Evolutionary conservation across 2,797 vertebrate genomes (phyloP), one percentile per base, ranked within the genome.

Genomic region (Syngnathus rostellatus): DNA sequence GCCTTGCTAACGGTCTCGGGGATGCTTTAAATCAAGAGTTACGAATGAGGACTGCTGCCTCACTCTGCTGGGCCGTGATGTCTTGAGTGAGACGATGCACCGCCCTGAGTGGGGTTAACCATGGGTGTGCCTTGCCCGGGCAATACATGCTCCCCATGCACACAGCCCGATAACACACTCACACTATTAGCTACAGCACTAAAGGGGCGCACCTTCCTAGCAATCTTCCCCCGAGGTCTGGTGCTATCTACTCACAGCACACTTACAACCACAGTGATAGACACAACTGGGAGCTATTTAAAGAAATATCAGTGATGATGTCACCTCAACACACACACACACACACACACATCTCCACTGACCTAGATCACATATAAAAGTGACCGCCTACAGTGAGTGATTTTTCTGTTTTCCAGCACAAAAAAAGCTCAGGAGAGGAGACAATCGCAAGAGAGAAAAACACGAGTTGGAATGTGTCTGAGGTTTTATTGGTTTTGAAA

Each of bases 71-170:
- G 80, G 85, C 78, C 82, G 80, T 76, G 73, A 85, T 77, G 85
- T 86, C 79, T 80, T 79, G 80, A 81, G 81, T 51, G 76, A 74
- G 66, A 80, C 82, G 60, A 71, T n/a, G 45, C 81, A 79, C 77
- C 77, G 83, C 85, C 84, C 81, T 84, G 86, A 86, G 85, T 84
- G 86, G 85, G 86, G 87, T 89, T 86, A 88, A 88, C 86, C 86
- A 85, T 80, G 86, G 85, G 87, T 81, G 87, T 86, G 87, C 74
- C 84, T 80, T 38, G 8, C 74, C 75, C 75, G 71, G 12, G 63
- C 77, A 72, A 60, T 78, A 77, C 75, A 51, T 23, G 41, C 2
- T 65, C 51, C 65, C 37, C 50, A 68, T 55, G 23, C 50, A 67
- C 8, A 2, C 40, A 61, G 38, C 55, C 58, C 16, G 61, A 63